A percentile compares a stretch with the other conserved stretches of the same genome.
phyloP scores from a whole-genome alignment of 2,888 invertebrate species.

The Tipula vernalis region DNA sequence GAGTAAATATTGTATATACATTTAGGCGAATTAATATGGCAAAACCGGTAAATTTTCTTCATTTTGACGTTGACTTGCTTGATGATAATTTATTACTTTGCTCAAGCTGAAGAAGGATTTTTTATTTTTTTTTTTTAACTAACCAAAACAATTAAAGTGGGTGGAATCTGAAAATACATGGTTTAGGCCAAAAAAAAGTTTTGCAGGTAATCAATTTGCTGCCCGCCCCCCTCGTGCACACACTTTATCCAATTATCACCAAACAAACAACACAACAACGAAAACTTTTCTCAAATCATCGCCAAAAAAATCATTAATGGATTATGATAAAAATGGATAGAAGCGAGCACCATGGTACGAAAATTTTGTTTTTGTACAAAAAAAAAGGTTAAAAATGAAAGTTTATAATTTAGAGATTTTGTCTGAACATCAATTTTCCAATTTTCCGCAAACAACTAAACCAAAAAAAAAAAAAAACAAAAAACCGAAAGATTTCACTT shows the following conservation, averaged over 20 bases:
- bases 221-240: background rate
- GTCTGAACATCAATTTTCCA: conserved; percentile 4
- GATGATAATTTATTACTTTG: background rate
- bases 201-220: background rate
- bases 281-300: background rate
- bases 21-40: background rate
- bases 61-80: background rate
- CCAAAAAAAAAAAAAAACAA: background rate
- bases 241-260: background rate
- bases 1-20: background rate
- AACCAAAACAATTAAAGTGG: background rate
- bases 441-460: background rate
- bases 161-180: background rate
- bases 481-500: background rate
- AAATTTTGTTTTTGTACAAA: background rate
- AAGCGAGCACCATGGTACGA: background rate
- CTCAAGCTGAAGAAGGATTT: background rate
- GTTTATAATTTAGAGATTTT: background rate
- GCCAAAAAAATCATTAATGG: background rate
- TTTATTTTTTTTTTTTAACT: background rate
- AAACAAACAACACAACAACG: background rate
- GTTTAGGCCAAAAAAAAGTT: background rate
- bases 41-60: background rate
- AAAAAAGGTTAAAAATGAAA: background rate
- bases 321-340: background rate